Percentiles rank a stretch among this genome's conserved stretches.
phyloP scores from a whole-genome alignment of 1,140 invertebrate species.

The Pogonomyrmex barbatus region DNA sequence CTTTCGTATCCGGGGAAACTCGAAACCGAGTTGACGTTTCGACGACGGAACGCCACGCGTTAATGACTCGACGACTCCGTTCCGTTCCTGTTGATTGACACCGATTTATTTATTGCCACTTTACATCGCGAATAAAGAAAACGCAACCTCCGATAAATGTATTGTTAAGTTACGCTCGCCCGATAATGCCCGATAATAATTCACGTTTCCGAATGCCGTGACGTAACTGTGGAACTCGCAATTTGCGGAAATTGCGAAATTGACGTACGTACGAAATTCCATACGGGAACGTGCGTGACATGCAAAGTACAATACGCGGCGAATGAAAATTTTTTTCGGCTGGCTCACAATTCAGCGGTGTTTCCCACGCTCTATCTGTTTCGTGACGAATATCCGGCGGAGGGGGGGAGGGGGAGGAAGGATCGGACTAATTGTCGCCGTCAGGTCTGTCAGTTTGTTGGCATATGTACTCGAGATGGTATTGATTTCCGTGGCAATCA shows the following conservation, averaged over 20 bases:
- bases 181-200: neutral
- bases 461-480: constrained; percentile 18
- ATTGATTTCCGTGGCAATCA: constrained; percentile 37
- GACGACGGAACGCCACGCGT: neutral
- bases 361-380: constrained; percentile 15
- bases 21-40: neutral
- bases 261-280: neutral
- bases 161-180: neutral
- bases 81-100: neutral
- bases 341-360: neutral
- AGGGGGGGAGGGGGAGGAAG: neutral
- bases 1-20: neutral
- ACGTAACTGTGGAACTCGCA: neutral
- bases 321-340: constrained; percentile 22
- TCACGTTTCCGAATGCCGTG: neutral
- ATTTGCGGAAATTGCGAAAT: neutral
- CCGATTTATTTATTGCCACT: neutral
- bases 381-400: constrained; percentile 13
- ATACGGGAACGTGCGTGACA: neutral
- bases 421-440: constrained; percentile 25
- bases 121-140: neutral
- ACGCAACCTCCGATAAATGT: neutral
- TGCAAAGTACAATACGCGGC: neutral
- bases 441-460: constrained; percentile 23
- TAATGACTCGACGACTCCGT: neutral